phyloP scores from a whole-genome alignment of 1,140 invertebrate species.

The Macrocentrus cingulum region DNA sequence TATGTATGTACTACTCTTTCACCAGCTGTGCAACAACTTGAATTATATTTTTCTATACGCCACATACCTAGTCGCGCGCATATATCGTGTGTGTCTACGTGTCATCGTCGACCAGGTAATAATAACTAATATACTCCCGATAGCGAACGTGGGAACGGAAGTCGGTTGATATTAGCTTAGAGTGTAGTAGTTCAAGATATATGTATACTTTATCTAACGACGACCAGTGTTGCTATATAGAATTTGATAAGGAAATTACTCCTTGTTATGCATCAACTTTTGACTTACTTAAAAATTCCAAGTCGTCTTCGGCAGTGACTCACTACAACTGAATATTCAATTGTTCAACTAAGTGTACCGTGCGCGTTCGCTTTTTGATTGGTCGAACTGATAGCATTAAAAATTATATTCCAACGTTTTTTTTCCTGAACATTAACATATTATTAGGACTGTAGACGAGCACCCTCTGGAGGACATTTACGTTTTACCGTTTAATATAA shows the following conservation, averaged over 20 bases:
- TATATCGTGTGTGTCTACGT: background rate
- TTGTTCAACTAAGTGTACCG: background rate
- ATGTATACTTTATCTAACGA: background rate
- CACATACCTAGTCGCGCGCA: background rate
- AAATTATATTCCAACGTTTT: background rate
- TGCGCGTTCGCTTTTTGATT: background rate
- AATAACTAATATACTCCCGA: constrained; percentile 41
- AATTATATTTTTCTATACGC: constrained; percentile 3
- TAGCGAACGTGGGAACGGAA: constrained; percentile 56
- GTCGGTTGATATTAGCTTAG: constrained; percentile 25
- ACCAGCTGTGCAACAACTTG: background rate
- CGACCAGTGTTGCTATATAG: constrained; percentile 8
- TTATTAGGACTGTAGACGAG: too few relatives aligned
- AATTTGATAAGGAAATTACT: constrained; percentile 26
- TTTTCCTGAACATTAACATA: too few relatives aligned
- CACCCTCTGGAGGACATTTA: background rate
- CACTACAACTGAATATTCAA: constrained; percentile 7
- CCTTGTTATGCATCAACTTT: constrained; percentile 20
- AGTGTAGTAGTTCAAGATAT: background rate
- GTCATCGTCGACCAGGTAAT: constrained; percentile 36
- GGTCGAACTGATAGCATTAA: background rate
- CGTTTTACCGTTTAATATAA: too few relatives aligned
- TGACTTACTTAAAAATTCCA: background rate
- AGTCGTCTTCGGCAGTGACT: constrained; percentile 3
- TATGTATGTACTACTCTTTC: background rate